phyloP scores from a whole-genome alignment of 2,888 invertebrate species.

The Autographa gamma region DNA sequence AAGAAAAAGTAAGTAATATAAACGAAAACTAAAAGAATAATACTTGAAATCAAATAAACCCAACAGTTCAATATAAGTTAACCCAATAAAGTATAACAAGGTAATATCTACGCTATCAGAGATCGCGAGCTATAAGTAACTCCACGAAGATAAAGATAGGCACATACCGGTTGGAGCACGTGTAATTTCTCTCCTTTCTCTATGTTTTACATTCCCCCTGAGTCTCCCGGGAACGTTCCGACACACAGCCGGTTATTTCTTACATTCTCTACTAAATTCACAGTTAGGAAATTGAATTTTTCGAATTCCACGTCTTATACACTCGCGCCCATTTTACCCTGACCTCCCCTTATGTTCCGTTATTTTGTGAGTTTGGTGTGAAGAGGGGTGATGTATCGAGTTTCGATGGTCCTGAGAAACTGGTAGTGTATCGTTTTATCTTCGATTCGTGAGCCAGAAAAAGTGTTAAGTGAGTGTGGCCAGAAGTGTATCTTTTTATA shows the following conservation, averaged over 20 bases:
- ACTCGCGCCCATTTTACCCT: conserved; percentile 61
- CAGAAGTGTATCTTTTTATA: conserved; percentile 47
- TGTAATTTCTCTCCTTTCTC: conserved; percentile 75
- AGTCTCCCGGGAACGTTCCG: conserved; percentile 72
- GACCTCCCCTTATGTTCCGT: conserved; percentile 59
- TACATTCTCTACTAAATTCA: conserved; percentile 83
- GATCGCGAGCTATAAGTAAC: conserved; percentile 32
- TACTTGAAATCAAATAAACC: background rate
- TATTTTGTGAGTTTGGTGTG: conserved; percentile 36
- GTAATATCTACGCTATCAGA: background rate
- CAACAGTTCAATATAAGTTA: background rate
- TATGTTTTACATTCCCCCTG: conserved; percentile 79
- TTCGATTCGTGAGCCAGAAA: conserved; percentile 63
- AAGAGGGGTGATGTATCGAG: conserved; percentile 59
- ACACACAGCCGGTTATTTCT: conserved; percentile 80
- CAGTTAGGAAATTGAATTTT: conserved; percentile 87
- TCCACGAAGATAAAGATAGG: conserved; percentile 54
- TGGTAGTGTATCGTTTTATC: conserved; percentile 71
- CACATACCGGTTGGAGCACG: conserved; percentile 62
- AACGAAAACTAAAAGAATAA: background rate
- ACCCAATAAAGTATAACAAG: conserved; percentile 5
- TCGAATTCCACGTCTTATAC: conserved; percentile 79
- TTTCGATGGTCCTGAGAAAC: conserved; percentile 61
- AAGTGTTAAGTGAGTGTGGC: conserved; percentile 37
- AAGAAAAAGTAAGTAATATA: background rate